Evolutionary conservation across 2,113 vertebrate species (phyloP).

Genomic region (Clupea harengus): DNA sequence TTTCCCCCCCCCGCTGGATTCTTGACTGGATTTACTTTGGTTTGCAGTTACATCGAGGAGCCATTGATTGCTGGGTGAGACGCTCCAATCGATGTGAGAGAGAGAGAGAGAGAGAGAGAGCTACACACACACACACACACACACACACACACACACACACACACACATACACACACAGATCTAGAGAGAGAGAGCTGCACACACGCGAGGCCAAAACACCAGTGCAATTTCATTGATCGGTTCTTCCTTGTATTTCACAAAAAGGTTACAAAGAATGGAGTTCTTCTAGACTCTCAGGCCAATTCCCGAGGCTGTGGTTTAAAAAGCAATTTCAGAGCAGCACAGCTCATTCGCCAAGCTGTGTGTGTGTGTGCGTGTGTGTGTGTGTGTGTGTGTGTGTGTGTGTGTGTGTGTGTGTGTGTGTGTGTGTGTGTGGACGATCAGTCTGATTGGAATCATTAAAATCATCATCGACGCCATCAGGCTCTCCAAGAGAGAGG

Average conservation of each 20-base stretch:
- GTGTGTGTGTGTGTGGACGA: not conserved
- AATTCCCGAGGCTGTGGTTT: constrained; percentile 20
- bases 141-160: too few relatives aligned
- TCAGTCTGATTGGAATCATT: constrained; percentile 19
- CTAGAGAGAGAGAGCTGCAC: constrained; percentile 32
- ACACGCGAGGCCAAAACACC: constrained; percentile 37
- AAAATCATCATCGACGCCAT: constrained; percentile 10
- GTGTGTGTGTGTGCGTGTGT: not conserved
- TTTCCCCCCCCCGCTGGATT: constrained; percentile 41
- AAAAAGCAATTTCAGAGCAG: constrained; percentile 41
- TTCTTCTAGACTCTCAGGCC: constrained; percentile 41
- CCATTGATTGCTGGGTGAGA: constrained; percentile 66
- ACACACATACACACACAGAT: too few relatives aligned
- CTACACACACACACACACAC: too few relatives aligned
- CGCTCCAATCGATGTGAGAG: constrained; percentile 55
- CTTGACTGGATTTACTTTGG: constrained; percentile 29
- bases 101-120: constrained; percentile 23
- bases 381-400: too few relatives aligned
- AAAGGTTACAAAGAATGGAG: constrained; percentile 57
- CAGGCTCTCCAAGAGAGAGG: not conserved
- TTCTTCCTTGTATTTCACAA: constrained; percentile 49
- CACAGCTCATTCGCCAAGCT: not conserved
- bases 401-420: too few relatives aligned
- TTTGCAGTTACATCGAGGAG: constrained; percentile 57
- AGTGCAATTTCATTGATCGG: constrained; percentile 65